Percentiles rank a stretch among this genome's conserved stretches.
These are phyloP conservation scores for Diachasmimorpha longicaudata DNA, from an alignment of 1,140 invertebrate species.

Conservation along the genomic window DNA sequence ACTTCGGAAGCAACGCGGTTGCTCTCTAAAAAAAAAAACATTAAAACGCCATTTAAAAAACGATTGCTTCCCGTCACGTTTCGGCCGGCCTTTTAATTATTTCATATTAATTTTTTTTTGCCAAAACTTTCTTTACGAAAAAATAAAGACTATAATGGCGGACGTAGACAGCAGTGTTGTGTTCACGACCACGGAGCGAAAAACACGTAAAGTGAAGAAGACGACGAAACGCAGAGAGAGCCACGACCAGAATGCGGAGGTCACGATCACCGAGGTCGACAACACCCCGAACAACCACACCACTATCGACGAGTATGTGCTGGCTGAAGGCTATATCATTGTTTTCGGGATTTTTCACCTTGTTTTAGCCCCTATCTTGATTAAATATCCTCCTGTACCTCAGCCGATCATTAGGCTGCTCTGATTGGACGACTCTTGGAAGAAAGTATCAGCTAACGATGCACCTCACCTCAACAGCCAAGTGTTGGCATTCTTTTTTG, in stretches of 20 bases:
- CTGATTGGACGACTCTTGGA: background rate
- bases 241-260: slow-evolving; percentile 72
- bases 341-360: background rate
- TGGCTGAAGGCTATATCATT: slow-evolving; percentile 56
- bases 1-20: slow-evolving; percentile 55
- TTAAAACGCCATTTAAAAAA: background rate
- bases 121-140: background rate
- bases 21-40: slow-evolving; percentile 17
- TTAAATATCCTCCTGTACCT: background rate
- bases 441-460: background rate
- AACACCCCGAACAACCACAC: slow-evolving; percentile 70
- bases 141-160: slow-evolving; percentile 67
- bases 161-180: slow-evolving; percentile 86
- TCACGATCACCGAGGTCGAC: slow-evolving; percentile 82
- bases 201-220: slow-evolving; percentile 89
- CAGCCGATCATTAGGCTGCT: background rate
- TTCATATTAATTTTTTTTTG: background rate
- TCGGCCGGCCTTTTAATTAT: background rate
- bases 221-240: slow-evolving; percentile 79
- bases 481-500: background rate
- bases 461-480: too few relatives aligned
- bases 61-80: background rate
- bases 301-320: slow-evolving; percentile 81
- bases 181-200: slow-evolving; percentile 78
- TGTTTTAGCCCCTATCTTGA: slow-evolving; percentile 9